These are phyloP conservation scores for Sarotherodon lohbergeri DNA, from an alignment of 2,113 vertebrate species.

Conservation along the genomic window DNA sequence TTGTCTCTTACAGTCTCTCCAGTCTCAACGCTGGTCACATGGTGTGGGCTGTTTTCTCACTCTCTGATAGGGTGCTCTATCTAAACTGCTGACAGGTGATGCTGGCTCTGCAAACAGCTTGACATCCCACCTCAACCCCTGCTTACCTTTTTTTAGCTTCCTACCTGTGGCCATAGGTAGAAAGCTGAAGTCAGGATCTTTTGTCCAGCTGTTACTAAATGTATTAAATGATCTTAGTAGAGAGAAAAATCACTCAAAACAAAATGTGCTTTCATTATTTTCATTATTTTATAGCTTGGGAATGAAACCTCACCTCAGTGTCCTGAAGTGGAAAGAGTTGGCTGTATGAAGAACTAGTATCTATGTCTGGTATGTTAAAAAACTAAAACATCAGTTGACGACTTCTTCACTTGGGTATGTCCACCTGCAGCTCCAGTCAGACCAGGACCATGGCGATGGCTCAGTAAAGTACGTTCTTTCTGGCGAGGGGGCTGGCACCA, in stretches of 20 bases:
- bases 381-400: background rate
- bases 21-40: background rate
- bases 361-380: background rate
- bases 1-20: background rate
- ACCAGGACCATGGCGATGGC: constrained; percentile 86
- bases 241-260: background rate
- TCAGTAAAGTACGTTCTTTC: constrained; percentile 90
- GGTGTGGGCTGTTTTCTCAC: background rate
- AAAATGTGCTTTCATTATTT: background rate
- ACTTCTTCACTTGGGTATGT: constrained; percentile 29
- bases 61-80: background rate
- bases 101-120: background rate
- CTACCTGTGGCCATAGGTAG: background rate
- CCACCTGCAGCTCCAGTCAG: constrained; percentile 87
- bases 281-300: background rate
- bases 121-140: background rate
- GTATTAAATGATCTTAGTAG: background rate
- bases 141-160: background rate
- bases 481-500: constrained; percentile 90
- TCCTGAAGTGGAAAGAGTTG: background rate
- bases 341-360: background rate
- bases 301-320: background rate
- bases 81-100: background rate
- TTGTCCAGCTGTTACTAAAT: background rate
- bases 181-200: background rate